A percentile compares a stretch with the other conserved stretches of the same genome.
Evolutionary conservation across 2,888 invertebrate species (phyloP).

Genomic region (Platycheirus rosarum): DNA sequence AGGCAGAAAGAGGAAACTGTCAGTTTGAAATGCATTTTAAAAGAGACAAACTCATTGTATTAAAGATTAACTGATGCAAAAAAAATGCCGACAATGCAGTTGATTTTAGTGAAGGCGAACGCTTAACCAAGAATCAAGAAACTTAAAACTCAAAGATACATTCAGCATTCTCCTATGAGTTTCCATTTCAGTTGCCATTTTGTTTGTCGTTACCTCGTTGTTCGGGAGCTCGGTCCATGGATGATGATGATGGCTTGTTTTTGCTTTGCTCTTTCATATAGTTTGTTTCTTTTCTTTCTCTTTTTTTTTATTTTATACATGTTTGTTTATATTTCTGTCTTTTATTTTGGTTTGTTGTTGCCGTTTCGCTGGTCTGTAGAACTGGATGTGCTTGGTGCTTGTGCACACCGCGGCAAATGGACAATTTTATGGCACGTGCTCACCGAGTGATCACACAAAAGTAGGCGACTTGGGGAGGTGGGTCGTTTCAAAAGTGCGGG

Average conservation of each 20-base stretch:
- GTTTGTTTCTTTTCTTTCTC: slow-evolving; percentile 39
- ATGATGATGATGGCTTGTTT: slow-evolving; percentile 1
- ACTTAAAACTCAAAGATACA: slow-evolving; percentile 3
- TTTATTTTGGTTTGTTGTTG: slow-evolving; percentile 43
- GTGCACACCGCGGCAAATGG: slow-evolving; percentile 65
- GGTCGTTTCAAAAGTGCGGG: too few relatives aligned
- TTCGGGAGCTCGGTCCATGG: neutral
- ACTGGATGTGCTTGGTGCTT: neutral
- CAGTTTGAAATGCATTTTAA: slow-evolving; percentile 12
- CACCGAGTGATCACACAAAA: slow-evolving; percentile 77
- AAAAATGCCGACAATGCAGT: slow-evolving; percentile 1
- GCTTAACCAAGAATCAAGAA: slow-evolving; percentile 8
- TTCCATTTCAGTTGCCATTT: slow-evolving; percentile 8
- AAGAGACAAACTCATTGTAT: slow-evolving; percentile 17
- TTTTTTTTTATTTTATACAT: slow-evolving; percentile 20
- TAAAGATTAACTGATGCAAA: neutral
- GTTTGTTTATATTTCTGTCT: slow-evolving; percentile 32
- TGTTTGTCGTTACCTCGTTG: too few relatives aligned
- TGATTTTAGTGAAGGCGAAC: neutral
- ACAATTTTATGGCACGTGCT: slow-evolving; percentile 77
- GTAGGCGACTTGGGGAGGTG: too few relatives aligned
- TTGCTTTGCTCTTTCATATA: slow-evolving; percentile 44
- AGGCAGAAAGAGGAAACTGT: neutral
- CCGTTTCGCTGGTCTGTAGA: slow-evolving; percentile 22
- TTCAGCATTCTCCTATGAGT: too few relatives aligned